Evolutionary conservation across 2,113 vertebrate species (phyloP).

Genomic region (Coryphaenoides rupestris): DNA sequence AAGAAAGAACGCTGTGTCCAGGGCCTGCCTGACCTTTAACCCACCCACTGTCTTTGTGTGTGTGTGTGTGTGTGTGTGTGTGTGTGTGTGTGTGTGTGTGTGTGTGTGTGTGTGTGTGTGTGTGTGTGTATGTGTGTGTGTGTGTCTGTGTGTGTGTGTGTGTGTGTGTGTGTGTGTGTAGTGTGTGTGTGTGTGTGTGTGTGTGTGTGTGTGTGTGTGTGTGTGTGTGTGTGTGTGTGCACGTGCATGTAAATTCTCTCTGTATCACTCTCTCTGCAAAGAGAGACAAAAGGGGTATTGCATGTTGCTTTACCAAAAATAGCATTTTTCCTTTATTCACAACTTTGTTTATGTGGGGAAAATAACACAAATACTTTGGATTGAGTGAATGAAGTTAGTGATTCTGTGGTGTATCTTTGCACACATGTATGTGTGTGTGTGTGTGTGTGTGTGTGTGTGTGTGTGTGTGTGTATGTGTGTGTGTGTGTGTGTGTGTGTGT

Average conservation of each 20-base stretch:
- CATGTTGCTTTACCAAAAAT: constrained; percentile 24
- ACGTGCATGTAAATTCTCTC: constrained; percentile 19
- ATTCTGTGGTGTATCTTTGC: no score
- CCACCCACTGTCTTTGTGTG: constrained; percentile 41
- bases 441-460: no score
- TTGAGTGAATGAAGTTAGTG: no score
- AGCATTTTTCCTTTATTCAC: constrained; percentile 5
- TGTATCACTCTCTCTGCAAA: not conserved
- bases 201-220: no score
- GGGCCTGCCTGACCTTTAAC: constrained; percentile 53
- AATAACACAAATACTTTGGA: no score
- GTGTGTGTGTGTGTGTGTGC: no score
- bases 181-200: no score
- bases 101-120: constrained; percentile 16
- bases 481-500: no score
- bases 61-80: constrained; percentile 34
- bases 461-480: no score
- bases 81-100: constrained; percentile 26
- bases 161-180: no score
- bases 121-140: constrained; percentile 9
- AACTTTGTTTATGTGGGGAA: no score
- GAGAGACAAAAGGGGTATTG: not conserved
- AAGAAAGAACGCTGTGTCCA: constrained; percentile 39
- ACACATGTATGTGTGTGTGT: no score
- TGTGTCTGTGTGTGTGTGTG: not conserved